These are phyloP conservation scores for Oryzias melastigma DNA, from an alignment of 2,113 vertebrate genomes.

Conservation along the genomic window DNA sequence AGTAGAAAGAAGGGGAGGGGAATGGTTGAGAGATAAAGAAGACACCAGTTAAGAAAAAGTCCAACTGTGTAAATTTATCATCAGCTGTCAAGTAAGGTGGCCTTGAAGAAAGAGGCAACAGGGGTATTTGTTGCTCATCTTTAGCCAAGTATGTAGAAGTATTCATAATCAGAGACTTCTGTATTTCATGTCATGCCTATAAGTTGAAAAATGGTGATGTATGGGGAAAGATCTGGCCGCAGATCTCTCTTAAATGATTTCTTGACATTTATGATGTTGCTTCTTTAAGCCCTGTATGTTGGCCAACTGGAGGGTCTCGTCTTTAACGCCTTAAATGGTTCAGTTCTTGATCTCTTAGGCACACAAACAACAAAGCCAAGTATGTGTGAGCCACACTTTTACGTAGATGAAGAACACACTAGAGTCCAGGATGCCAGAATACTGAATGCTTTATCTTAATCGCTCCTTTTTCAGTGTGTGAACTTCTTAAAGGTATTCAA, in stretches of 20 bases:
- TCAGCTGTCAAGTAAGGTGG: conserved; percentile 31
- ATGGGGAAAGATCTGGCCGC: not conserved
- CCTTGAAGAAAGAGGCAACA: conserved; percentile 41
- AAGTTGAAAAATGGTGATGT: not conserved
- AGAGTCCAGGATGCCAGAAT: conserved; percentile 17
- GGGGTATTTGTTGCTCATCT: conserved; percentile 6
- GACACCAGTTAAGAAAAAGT: conserved; percentile 30
- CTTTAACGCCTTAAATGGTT: conserved; percentile 33
- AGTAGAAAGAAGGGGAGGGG: conserved; percentile 20
- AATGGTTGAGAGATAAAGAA: conserved; percentile 34
- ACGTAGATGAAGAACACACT: conserved; percentile 4
- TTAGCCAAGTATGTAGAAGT: not conserved
- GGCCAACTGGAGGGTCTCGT: conserved; percentile 3
- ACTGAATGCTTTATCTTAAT: conserved; percentile 1
- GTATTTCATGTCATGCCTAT: not conserved
- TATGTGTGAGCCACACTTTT: conserved; percentile 24
- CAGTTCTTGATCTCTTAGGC: conserved; percentile 33
- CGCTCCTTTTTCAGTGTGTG: not conserved
- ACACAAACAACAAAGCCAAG: conserved; percentile 40
- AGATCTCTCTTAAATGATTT: not conserved
- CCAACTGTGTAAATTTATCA: conserved; percentile 48
- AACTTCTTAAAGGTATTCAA: not conserved
- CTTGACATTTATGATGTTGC: conserved; percentile 6
- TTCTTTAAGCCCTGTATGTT: not conserved
- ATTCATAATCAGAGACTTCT: not conserved